Conservation (phyloP, 1,140 invertebrate species). For the Drosophila nikananu region DNA sequence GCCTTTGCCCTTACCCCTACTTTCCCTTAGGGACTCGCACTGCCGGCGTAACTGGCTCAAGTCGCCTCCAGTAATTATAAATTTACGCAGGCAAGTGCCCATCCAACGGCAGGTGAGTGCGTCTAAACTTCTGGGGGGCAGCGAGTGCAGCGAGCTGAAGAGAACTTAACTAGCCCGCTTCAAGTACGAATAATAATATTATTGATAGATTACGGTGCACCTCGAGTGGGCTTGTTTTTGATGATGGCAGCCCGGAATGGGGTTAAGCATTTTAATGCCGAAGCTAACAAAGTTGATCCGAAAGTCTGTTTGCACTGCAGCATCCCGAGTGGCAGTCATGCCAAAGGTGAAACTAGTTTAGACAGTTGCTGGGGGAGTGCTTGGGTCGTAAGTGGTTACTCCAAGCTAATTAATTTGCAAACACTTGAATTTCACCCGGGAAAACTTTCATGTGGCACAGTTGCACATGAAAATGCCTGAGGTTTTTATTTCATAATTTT, state of each 20-base stretch:
- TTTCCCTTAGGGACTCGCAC: slow-evolving; percentile 38
- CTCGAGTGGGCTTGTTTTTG: slow-evolving; percentile 41
- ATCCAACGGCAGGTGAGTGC: slow-evolving; percentile 26
- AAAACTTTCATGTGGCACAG: not conserved
- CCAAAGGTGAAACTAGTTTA: slow-evolving; percentile 37
- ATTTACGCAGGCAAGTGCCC: slow-evolving; percentile 76
- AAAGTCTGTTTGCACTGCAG: slow-evolving; percentile 48
- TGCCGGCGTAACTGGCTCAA: slow-evolving; percentile 74
- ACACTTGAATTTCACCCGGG: not conserved
- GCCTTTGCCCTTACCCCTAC: not conserved
- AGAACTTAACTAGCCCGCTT: slow-evolving; percentile 41
- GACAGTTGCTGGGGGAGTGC: slow-evolving; percentile 24
- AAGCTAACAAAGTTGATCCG: slow-evolving; percentile 50
- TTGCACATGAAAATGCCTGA: not conserved
- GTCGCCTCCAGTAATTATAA: slow-evolving; percentile 81
- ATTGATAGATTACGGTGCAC: slow-evolving; percentile 76
- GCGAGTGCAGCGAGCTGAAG: slow-evolving; percentile 39
- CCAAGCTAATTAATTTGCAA: slow-evolving; percentile 31
- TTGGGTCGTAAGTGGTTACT: slow-evolving; percentile 9
- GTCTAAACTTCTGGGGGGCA: slow-evolving; percentile 30
- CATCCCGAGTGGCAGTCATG: slow-evolving; percentile 27
- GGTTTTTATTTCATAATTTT: not conserved
- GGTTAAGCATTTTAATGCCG: slow-evolving; percentile 49
- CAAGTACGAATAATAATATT: slow-evolving; percentile 70
- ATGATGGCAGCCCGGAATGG: slow-evolving; percentile 33